Percentiles rank a stretch among this genome's conserved stretches.
Conservation (phyloP, 2,113 vertebrate species). For the Dermatemys mawii region DNA sequence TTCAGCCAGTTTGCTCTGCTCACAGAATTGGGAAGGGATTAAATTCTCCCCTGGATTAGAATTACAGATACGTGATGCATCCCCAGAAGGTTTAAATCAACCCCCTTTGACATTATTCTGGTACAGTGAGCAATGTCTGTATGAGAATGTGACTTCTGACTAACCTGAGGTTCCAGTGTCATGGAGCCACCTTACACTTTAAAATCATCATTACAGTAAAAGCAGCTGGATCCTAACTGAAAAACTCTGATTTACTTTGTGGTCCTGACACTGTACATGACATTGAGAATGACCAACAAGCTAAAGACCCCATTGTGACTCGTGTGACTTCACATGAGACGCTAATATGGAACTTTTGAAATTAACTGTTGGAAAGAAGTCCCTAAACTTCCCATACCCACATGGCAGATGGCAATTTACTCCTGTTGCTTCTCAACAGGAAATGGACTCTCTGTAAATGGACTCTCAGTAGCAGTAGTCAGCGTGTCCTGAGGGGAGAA, state of each 20-base stretch:
- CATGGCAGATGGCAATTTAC: not conserved
- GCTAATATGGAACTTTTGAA: not conserved
- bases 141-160: not conserved
- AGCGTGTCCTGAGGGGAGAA: not conserved
- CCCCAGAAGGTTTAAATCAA: constrained; percentile 21
- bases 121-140: constrained; percentile 18
- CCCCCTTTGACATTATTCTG: not conserved
- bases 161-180: not conserved
- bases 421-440: not conserved
- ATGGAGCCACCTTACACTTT: not conserved
- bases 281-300: not conserved
- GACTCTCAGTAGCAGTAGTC: not conserved
- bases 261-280: constrained; percentile 10
- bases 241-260: not conserved
- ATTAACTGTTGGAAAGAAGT: not conserved
- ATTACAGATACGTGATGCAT: constrained; percentile 34
- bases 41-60: constrained; percentile 10
- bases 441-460: not conserved
- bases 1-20: constrained; percentile 26
- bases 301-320: not conserved
- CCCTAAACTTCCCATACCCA: not conserved
- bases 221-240: not conserved
- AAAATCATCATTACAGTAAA: not conserved
- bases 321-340: not conserved
- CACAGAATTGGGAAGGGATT: constrained; percentile 2